Evolutionary conservation across 2,888 invertebrate genomes (phyloP).

Genomic region (Antheraea yamamai): DNA sequence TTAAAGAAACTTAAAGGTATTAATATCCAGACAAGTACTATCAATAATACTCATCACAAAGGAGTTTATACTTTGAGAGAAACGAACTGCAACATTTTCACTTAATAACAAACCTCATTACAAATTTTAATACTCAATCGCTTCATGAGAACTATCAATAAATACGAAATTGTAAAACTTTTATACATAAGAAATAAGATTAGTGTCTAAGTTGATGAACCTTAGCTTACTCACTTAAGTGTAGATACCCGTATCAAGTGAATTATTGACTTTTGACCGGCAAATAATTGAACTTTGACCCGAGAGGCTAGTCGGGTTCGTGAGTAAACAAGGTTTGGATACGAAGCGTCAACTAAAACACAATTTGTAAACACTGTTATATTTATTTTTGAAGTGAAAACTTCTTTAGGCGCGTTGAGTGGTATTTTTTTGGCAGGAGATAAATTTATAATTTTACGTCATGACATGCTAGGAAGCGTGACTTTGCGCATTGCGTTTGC

Average conservation of each 20-base stretch:
- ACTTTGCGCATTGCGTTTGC: no score
- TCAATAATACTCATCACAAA: no score
- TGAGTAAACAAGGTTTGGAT: background rate
- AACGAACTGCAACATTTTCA: background rate
- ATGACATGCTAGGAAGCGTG: no score
- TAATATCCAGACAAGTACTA: no score
- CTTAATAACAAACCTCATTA: no score
- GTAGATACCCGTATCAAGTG: background rate
- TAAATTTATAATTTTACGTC: no score
- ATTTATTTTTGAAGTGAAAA: no score
- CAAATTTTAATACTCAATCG: background rate
- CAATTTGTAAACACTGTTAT: background rate
- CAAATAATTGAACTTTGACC: constrained; percentile 7
- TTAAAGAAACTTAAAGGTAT: no score
- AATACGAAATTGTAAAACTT: background rate
- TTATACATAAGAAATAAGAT: background rate
- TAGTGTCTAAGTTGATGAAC: background rate
- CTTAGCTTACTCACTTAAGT: background rate
- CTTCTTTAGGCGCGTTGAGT: no score
- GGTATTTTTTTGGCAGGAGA: no score
- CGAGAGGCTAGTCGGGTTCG: background rate
- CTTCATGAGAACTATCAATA: background rate
- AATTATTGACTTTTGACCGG: constrained; percentile 9
- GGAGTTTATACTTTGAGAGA: background rate
- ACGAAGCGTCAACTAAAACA: background rate